A percentile compares a stretch with the other conserved stretches of the same genome.
Conservation (phyloP, 1,140 invertebrate species). For the Pteromalus puparum region DNA sequence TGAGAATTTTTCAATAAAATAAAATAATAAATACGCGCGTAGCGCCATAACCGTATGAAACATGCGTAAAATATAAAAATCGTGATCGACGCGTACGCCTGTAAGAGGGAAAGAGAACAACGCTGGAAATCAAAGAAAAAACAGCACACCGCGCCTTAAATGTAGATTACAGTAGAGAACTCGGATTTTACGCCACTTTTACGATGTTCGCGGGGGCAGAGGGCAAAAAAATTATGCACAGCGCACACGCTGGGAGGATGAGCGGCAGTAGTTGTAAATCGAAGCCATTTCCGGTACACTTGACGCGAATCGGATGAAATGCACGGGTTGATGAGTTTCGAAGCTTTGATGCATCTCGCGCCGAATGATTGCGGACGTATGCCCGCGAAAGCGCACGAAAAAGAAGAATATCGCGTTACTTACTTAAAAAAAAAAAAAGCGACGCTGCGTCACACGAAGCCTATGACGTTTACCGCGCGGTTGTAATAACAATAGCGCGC, state of each 20-base stretch:
- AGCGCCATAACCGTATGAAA: neutral
- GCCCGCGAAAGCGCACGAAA: neutral
- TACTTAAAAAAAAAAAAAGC: neutral
- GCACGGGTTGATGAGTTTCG: neutral
- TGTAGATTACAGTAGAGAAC: too few species aligned
- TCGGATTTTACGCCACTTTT: neutral
- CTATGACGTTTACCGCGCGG: too few species aligned
- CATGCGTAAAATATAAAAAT: neutral
- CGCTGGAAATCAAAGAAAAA: too few species aligned
- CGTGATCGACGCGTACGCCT: too few species aligned
- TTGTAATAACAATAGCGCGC: too few species aligned
- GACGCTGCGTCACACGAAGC: too few species aligned
- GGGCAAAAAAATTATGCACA: too few species aligned
- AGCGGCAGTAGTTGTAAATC: neutral
- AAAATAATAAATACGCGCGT: neutral
- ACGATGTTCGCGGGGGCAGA: neutral
- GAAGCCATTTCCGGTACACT: neutral
- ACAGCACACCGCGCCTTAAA: too few species aligned
- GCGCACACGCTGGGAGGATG: too few species aligned
- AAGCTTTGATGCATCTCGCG: neutral
- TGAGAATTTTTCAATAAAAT: neutral
- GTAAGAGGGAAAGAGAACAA: too few species aligned
- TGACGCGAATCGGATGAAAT: neutral
- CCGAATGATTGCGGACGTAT: neutral
- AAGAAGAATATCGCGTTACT: neutral